Percentiles rank a stretch among this genome's conserved stretches.
phyloP scores from a whole-genome alignment of 2,888 invertebrate species.

The Thera obeliscata region DNA sequence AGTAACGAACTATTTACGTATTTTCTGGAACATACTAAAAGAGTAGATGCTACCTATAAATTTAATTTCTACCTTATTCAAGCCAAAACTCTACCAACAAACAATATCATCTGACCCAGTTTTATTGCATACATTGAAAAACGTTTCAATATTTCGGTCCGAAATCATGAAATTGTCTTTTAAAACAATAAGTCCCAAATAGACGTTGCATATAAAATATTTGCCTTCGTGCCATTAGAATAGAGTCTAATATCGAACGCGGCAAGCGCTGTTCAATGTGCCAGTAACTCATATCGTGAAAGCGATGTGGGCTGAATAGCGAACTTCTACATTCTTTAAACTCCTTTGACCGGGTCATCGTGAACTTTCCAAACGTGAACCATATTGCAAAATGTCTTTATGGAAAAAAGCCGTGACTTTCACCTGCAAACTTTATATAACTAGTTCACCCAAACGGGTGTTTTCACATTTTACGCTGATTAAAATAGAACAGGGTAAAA shows the following conservation, averaged over 20 bases:
- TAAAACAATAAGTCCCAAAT: constrained; percentile 20
- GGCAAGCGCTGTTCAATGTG: constrained; percentile 30
- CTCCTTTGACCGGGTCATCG: constrained; percentile 71
- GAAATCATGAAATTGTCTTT: constrained; percentile 28
- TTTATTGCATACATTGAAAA: constrained; percentile 10
- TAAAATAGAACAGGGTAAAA: constrained; percentile 46
- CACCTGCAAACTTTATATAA: constrained; percentile 56
- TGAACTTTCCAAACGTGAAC: constrained; percentile 61
- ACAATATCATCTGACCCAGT: constrained; percentile 20
- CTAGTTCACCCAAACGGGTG: constrained; percentile 49
- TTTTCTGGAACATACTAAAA: no score
- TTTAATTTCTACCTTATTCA: constrained; percentile 1
- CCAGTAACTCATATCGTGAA: constrained; percentile 55
- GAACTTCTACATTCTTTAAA: constrained; percentile 61
- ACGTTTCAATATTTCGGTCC: constrained; percentile 11
- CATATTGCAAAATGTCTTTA: constrained; percentile 67
- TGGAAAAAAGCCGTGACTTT: constrained; percentile 67
- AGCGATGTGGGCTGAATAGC: constrained; percentile 57
- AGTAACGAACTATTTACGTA: no score
- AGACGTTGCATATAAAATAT: constrained; percentile 5
- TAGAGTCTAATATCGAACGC: constrained; percentile 25
- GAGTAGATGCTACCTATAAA: background rate
- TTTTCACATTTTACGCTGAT: constrained; percentile 50
- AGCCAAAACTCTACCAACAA: constrained; percentile 9
- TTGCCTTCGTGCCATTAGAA: constrained; percentile 14